Percentiles rank a stretch among this genome's conserved stretches.
Evolutionary conservation across 2,113 vertebrate genomes (phyloP).

Genomic region (Triplophysa tibetana): DNA sequence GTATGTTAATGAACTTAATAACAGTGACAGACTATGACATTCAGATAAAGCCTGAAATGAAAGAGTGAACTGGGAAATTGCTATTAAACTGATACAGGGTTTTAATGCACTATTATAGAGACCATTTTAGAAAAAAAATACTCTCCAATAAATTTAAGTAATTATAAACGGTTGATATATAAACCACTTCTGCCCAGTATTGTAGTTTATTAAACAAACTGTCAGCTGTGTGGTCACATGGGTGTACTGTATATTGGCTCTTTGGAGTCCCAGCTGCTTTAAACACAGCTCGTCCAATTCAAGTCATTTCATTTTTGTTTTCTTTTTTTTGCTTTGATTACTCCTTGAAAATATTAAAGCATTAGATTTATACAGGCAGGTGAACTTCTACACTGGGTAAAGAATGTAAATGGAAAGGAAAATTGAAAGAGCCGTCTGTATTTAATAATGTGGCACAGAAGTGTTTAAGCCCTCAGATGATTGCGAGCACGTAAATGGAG

Average conservation of each 20-base stretch:
- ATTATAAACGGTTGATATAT: too few relatives aligned
- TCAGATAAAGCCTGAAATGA: too few relatives aligned
- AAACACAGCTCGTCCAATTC: not conserved
- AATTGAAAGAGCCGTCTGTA: not conserved
- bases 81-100: too few relatives aligned
- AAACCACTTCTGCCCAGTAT: too few relatives aligned
- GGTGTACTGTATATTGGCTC: not conserved
- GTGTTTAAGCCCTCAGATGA: not conserved
- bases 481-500: not conserved
- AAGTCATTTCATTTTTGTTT: not conserved
- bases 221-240: not conserved
- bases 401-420: not conserved
- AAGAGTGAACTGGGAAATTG: too few relatives aligned
- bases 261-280: not conserved
- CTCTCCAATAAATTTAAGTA: too few relatives aligned
- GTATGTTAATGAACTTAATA: not conserved
- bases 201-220: not conserved
- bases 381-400: not conserved
- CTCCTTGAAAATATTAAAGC: too few relatives aligned
- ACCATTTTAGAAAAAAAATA: too few relatives aligned
- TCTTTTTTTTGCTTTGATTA: too few relatives aligned
- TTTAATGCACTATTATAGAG: too few relatives aligned
- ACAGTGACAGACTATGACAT: too few relatives aligned
- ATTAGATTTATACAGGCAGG: not conserved
- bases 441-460: slow-evolving; percentile 5